phyloP scores from a whole-genome alignment of 2,113 vertebrate species.

The Manacus vitellinus region DNA sequence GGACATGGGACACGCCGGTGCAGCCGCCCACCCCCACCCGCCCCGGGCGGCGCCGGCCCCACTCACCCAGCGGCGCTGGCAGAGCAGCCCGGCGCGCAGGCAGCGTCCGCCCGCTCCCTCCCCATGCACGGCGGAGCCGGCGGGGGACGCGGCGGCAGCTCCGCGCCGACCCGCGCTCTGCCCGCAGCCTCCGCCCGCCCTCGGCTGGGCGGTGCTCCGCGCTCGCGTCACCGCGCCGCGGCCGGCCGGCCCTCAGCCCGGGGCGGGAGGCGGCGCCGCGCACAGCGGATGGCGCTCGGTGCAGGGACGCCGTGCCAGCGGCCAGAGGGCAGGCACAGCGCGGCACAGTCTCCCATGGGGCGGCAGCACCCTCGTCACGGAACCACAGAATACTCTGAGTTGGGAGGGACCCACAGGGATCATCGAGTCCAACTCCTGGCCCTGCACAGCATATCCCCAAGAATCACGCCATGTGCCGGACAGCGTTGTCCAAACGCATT shows the following conservation, averaged over 20 bases:
- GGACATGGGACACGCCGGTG: too few species aligned
- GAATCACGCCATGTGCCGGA: not conserved
- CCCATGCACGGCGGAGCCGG: too few species aligned
- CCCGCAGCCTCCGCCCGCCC: too few species aligned
- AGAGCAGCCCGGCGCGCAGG: too few species aligned
- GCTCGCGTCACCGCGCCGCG: not conserved
- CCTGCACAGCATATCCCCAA: not conserved
- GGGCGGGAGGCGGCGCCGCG: too few species aligned
- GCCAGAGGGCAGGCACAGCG: rapidly evolving
- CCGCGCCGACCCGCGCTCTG: too few species aligned
- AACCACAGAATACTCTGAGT: not conserved
- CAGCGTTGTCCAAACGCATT: not conserved
- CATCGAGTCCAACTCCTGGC: not conserved
- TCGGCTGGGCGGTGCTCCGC: not conserved
- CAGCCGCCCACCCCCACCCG: too few species aligned
- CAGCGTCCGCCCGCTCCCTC: too few species aligned
- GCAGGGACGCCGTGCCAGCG: rapidly evolving
- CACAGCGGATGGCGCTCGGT: rapidly evolving
- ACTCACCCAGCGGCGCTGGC: too few species aligned
- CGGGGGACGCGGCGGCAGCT: too few species aligned
- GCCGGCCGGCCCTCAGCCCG: not conserved
- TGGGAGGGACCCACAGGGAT: rapidly evolving
- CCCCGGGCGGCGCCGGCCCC: too few species aligned
- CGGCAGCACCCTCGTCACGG: not conserved
- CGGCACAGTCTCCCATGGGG: rapidly evolving